phyloP scores from a whole-genome alignment of 2,888 invertebrate species.

The Latheticus oryzae region DNA sequence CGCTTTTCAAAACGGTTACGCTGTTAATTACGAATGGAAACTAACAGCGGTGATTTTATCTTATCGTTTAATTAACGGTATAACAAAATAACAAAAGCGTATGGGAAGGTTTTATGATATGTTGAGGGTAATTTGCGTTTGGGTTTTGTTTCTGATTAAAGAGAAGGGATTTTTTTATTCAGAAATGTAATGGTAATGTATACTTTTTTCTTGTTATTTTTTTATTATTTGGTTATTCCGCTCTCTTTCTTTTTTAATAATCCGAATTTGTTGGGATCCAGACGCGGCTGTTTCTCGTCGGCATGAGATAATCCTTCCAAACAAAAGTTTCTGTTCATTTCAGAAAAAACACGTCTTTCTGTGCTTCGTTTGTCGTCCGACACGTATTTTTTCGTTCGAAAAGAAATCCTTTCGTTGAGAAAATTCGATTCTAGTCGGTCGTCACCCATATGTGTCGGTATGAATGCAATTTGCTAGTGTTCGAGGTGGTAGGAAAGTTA shows the following conservation, averaged over 20 bases:
- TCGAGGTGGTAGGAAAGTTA: constrained; percentile 43
- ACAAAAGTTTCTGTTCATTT: no score
- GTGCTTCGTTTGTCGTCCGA: constrained; percentile 50
- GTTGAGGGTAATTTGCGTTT: no score
- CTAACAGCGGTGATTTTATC: constrained; percentile 17
- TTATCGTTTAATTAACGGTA: constrained; percentile 36
- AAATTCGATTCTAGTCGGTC: constrained; percentile 57
- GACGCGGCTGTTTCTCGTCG: no score
- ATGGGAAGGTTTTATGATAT: constrained; percentile 25
- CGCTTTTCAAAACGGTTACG: constrained; percentile 10
- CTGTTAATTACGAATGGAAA: constrained; percentile 1
- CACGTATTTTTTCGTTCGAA: constrained; percentile 53
- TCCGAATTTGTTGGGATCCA: no score
- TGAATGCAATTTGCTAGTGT: constrained; percentile 53
- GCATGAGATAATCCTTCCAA: no score
- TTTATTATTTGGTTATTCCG: no score
- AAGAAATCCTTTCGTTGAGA: constrained; percentile 51
- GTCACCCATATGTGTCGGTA: constrained; percentile 56
- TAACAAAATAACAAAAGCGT: constrained; percentile 20
- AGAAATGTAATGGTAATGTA: no score
- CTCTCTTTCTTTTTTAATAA: no score
- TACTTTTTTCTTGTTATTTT: no score
- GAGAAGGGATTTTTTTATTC: no score
- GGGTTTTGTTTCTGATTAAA: no score
- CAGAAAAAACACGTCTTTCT: no score